Evolutionary conservation across 2,113 vertebrate genomes (phyloP), one percentile per base, ranked within the genome.

Genomic region (Indicator maculatus): DNA sequence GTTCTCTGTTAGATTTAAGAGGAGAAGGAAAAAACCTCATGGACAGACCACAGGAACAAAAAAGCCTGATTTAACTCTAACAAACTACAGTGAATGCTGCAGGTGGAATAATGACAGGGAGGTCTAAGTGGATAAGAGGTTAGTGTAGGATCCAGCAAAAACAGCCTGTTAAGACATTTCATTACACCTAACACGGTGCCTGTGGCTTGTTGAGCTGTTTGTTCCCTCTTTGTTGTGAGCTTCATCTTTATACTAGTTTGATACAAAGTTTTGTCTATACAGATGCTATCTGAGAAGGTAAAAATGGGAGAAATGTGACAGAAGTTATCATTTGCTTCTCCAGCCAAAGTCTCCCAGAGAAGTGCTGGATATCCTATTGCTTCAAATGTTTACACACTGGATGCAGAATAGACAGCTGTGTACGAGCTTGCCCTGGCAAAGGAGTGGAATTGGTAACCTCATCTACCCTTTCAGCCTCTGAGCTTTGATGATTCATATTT

Each of bases 401-500:
- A 88, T 66, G 55, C 20, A 24, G 39, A 67, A 81, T 8, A 93
- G 86, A 84, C 83, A 69, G 63, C 58, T 93, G 83, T 45, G 85
- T 90, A 72, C 1, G 2, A 88, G 76, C 83, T 72, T 91, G 80
- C 58, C 61, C 72, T 91, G 86, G 76, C 83, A 90, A 30, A 69
- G 55, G 39, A 94, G 77, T 14, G 12, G 39, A 94, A 88, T 5
- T 30, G 30, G 61, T 93, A 95, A 94, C 95, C 93, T 95, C 94
- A 92, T 75, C 73, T 94, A 83, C 86, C 91, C 90, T 95, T 86
- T 95, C 82, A 69, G 76, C 53, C 76, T 69, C 69, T 39, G 38
- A 86, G 92, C 73, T 93, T 93, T 75, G 79, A 90, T 95, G 94
- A 97, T 94, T 96, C 93, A 73, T 53, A 75, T 83, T 83, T 86